Conservation (phyloP, 2,888 invertebrate species). For the Yponomeuta plumbellus region DNA sequence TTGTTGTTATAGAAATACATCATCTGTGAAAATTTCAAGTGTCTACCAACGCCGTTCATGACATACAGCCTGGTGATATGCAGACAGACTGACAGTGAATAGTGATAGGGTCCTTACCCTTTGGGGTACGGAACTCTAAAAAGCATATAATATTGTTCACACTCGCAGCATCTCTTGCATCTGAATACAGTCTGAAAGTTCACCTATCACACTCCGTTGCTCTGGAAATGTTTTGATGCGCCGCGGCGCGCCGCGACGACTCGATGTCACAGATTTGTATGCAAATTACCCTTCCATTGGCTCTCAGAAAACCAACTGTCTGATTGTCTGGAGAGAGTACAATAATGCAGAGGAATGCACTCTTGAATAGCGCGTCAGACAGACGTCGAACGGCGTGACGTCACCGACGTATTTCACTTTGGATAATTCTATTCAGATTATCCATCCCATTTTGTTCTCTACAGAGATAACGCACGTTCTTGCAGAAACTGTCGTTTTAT, state of each 20-base stretch:
- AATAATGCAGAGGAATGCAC: background rate
- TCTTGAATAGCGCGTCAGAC: background rate
- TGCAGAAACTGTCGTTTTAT: too few relatives aligned
- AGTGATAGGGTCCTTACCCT: too few relatives aligned
- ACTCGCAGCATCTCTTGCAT: background rate
- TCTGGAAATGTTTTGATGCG: conserved; percentile 19
- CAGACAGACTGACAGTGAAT: too few relatives aligned
- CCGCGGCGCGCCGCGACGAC: conserved; percentile 10
- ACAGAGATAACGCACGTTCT: too few relatives aligned
- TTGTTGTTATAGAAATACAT: too few relatives aligned
- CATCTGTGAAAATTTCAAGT: too few relatives aligned
- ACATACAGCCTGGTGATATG: too few relatives aligned
- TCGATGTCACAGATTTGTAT: conserved; percentile 8
- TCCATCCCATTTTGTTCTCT: too few relatives aligned
- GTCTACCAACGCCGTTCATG: too few relatives aligned
- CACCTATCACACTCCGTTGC: conserved; percentile 23
- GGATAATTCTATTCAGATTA: too few relatives aligned
- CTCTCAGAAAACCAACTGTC: background rate
- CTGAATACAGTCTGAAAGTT: conserved; percentile 27
- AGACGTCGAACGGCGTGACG: background rate
- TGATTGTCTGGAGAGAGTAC: conserved; percentile 1
- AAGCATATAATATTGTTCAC: too few relatives aligned
- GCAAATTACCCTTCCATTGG: background rate
- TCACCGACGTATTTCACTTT: background rate
- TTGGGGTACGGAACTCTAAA: too few relatives aligned